Base-by-base conservation (phyloP, 2,888 invertebrate genomes). In the Xestia xanthographa region DNA sequence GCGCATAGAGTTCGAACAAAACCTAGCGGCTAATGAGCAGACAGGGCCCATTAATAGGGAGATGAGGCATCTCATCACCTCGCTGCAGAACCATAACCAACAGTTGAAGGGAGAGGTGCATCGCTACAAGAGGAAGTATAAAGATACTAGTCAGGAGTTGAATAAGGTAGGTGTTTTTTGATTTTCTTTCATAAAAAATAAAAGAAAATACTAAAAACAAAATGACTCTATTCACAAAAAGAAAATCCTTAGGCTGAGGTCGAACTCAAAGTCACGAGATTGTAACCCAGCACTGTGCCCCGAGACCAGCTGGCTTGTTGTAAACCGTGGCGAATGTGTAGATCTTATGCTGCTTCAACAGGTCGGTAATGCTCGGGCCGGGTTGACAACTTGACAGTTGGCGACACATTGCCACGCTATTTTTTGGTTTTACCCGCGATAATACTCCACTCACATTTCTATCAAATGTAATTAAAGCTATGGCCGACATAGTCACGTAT, bases 21-120 rank as follows among this genome's bases (percentile, higher is more conserved):
- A 99, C 93, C 97, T 99, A 83, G 99, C 99, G 0, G 99, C 99
- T 0, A 99, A 99, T 93, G 99, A 99, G 92, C 99, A 99, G 95
- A 99, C 99, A 0, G 99, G 99, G 0, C 99, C 99, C 0, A 99
- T 99, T 79, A 99, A 99, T 93, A 97, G 99, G 72, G 99, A 99
- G 96, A 99, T 99, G 99, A 96, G 99, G 56, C 99, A 99, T 93
- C 96, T 99, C 48, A 99, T 99, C 87, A 99, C 99, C 0, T 99
- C 99, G 0, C 97, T 99, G 77, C 99, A 99, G 95, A 99, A 99
- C 93, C 99, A 99, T 92, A 99, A 99, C 89, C 98, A 98, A 74
- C 99, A 99, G 92, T 94, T 99, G 5, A 99, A 99, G 94, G 99
- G 99, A 0, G 99, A 99, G 94, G 98, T 99, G 68, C 98, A 98